Percentiles rank a stretch among this genome's conserved stretches.
These are phyloP conservation scores for Scopus umbretta DNA, from an alignment of 2,113 vertebrate genomes.

Conservation along the genomic window DNA sequence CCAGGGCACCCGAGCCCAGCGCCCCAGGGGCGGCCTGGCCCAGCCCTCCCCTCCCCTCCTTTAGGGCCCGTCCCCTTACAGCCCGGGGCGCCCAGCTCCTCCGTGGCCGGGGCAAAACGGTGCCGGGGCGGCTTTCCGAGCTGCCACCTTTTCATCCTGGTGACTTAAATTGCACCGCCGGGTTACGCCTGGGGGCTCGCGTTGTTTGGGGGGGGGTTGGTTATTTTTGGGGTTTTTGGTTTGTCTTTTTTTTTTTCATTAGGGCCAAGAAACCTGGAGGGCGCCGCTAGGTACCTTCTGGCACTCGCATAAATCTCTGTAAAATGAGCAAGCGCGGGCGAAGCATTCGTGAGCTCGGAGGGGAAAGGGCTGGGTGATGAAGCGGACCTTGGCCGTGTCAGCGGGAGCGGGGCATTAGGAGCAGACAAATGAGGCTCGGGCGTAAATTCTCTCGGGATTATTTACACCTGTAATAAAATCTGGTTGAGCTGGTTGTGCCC, in stretches of 20 bases:
- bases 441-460: not conserved
- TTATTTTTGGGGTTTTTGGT: too few species aligned
- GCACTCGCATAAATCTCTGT: not conserved
- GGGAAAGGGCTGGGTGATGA: not conserved
- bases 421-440: not conserved
- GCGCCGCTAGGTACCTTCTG: not conserved
- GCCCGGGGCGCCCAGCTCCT: not conserved
- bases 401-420: not conserved
- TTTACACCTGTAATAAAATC: constrained; percentile 54
- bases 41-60: not conserved
- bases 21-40: not conserved
- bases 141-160: not conserved
- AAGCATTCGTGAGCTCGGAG: not conserved
- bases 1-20: not conserved
- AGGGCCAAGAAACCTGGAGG: not conserved
- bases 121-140: not conserved
- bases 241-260: not conserved
- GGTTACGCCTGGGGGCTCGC: not conserved
- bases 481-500: constrained; percentile 39
- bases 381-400: not conserved
- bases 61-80: not conserved
- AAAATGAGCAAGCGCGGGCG: not conserved
- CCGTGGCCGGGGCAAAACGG: fast-evolving
- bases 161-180: not conserved
- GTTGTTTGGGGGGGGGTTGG: too few species aligned